Evolutionary conservation across 2,797 vertebrate genomes (phyloP), one percentile per base, ranked within the genome.

Genomic region (Staurois parvus): DNA sequence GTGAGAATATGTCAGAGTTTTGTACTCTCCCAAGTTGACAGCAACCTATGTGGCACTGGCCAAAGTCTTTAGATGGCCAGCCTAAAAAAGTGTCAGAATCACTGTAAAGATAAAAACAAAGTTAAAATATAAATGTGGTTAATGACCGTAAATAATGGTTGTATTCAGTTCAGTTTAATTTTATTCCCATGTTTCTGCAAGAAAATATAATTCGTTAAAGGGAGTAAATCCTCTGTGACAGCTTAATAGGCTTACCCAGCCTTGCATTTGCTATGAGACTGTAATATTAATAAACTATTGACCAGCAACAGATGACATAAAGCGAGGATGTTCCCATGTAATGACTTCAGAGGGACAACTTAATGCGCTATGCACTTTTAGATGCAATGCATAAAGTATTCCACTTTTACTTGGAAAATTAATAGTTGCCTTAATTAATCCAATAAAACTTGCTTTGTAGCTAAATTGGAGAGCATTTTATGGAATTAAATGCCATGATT

Each of bases 211-310:
- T 95, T 95, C 93, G 90, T 89, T 89, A 90, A 92, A 91, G 92
- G 87, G 89, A 94, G 93, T 95, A 96, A 96, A 97, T 96, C 92
- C 91, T 89, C 82, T 91, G 87, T 93, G 94, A 96, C 94, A 95
- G 92, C 94, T 34, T 84, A 95, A 96, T 96, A 93, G 91, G 91
- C 90, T 92, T 89, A 95, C 92, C 94, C 91, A 92, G 93, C 92
- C 91, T 92, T 90, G 91, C 91, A 90, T 92, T 92, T 72, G 0
- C 89, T 94, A 93, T 93, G 91, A 93, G 88, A 89, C 92, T 89
- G 87, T 93, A 93, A 95, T 96, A 95, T 96, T 93, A 95, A 93
- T 94, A 94, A 92, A 89, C 89, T 91, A 93, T 94, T 96, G 94
- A 96, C 92, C 91, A 90, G 94, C 91, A 92, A 91, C 93, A 92